A percentile compares a stretch with the other conserved stretches of the same genome.
phyloP scores from a whole-genome alignment of 2,888 invertebrate genomes.

The Tyria jacobaeae region DNA sequence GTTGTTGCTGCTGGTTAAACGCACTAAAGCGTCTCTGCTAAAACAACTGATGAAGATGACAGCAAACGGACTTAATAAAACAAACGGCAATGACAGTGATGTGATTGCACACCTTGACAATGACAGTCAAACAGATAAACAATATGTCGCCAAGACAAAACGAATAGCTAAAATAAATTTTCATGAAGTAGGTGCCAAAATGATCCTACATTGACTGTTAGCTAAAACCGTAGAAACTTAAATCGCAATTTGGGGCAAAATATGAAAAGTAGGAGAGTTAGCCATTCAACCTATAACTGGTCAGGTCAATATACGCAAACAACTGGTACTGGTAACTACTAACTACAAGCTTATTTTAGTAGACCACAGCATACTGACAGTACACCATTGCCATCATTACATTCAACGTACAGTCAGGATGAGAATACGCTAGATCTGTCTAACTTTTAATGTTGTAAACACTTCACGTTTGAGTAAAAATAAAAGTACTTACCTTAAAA shows the following conservation, averaged over 20 bases:
- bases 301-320: slow-evolving; percentile 32
- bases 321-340: slow-evolving; percentile 27
- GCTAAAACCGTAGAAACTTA: slow-evolving; percentile 33
- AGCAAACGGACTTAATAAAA: too few relatives aligned
- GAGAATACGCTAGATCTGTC: slow-evolving; percentile 28
- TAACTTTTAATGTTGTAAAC: slow-evolving; percentile 4
- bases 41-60: not conserved
- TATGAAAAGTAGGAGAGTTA: slow-evolving; percentile 24
- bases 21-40: slow-evolving; percentile 35
- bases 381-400: slow-evolving; percentile 26
- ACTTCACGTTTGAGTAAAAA: slow-evolving; percentile 17
- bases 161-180: slow-evolving; percentile 37
- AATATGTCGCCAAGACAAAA: too few relatives aligned
- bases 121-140: too few relatives aligned
- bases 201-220: slow-evolving; percentile 31
- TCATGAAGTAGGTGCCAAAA: slow-evolving; percentile 40
- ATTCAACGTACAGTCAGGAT: slow-evolving; percentile 27
- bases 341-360: slow-evolving; percentile 28
- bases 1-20: slow-evolving; percentile 38
- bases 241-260: slow-evolving; percentile 18
- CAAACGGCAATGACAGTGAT: too few relatives aligned
- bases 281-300: slow-evolving; percentile 36
- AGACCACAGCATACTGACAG: slow-evolving; percentile 24
- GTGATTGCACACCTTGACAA: too few relatives aligned
- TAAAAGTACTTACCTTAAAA: slow-evolving; percentile 27